phyloP scores from a whole-genome alignment of 2,113 vertebrate species.

The Octodon degus region DNA sequence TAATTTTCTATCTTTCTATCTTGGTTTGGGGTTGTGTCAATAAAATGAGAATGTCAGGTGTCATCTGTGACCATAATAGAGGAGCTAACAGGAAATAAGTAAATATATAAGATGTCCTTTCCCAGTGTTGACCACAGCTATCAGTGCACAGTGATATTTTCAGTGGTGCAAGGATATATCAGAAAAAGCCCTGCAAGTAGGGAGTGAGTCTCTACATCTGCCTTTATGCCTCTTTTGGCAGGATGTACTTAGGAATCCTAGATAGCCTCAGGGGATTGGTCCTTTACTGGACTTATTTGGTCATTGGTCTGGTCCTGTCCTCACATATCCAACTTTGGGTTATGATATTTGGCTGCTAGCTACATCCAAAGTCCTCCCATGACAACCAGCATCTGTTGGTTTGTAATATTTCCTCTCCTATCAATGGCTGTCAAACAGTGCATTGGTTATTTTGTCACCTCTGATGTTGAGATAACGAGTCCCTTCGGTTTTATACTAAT shows the following conservation, averaged over 20 bases:
- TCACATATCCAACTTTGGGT: constrained; percentile 4
- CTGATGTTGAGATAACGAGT: not conserved
- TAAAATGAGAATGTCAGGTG: not conserved
- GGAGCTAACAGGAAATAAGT: not conserved
- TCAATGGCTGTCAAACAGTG: constrained; percentile 22
- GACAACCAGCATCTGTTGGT: not conserved
- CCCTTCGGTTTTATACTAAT: not conserved
- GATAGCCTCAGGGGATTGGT: not conserved
- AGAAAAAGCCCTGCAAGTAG: not conserved
- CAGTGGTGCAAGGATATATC: not conserved
- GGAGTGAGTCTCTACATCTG: not conserved
- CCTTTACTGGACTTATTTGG: not conserved
- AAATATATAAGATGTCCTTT: not conserved
- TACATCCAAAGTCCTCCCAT: not conserved
- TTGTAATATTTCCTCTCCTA: constrained; percentile 32
- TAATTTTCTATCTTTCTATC: not conserved
- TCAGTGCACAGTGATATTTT: not conserved
- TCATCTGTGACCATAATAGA: not conserved
- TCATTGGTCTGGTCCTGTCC: not conserved
- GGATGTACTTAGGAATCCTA: not conserved
- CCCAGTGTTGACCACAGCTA: not conserved
- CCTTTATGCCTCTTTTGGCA: not conserved
- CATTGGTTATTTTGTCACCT: constrained; percentile 32
- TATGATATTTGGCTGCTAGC: constrained; percentile 49
- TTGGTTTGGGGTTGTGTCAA: not conserved